Evolutionary conservation across 2,113 vertebrate species (phyloP).

Genomic region (Romanogobio albipinnatus): DNA sequence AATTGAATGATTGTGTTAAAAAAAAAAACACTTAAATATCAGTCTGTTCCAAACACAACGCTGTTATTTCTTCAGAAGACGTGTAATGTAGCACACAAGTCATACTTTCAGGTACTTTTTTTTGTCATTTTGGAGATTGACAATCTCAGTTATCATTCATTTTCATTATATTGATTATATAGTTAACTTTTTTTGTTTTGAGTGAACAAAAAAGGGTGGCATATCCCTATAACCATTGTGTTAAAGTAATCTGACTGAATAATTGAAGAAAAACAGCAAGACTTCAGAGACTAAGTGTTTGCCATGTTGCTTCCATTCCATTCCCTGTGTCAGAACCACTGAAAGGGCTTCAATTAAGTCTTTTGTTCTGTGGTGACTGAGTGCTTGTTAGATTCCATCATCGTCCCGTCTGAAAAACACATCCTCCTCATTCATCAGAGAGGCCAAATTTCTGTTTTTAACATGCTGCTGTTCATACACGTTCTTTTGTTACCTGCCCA

Average conservation of each 20-base stretch:
- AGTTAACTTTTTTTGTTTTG: background rate
- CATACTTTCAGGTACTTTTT: background rate
- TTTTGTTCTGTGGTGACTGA: slow-evolving; percentile 38
- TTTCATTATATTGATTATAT: background rate
- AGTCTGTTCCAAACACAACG: background rate
- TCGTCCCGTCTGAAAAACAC: slow-evolving; percentile 25
- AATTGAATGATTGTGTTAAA: background rate
- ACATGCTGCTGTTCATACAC: slow-evolving; percentile 29
- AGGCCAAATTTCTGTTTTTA: slow-evolving; percentile 1
- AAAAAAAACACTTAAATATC: background rate
- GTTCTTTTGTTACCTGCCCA: slow-evolving; percentile 23
- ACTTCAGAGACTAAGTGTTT: background rate
- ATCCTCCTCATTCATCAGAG: slow-evolving; percentile 12
- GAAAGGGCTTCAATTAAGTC: slow-evolving; percentile 43
- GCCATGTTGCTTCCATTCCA: slow-evolving; percentile 24
- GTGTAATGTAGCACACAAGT: background rate
- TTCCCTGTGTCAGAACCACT: slow-evolving; percentile 28
- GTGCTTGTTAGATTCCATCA: slow-evolving; percentile 44
- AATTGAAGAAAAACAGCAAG: slow-evolving; percentile 23
- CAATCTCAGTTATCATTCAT: background rate
- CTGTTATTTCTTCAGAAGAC: background rate
- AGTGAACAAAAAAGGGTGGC: background rate
- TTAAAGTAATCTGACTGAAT: background rate
- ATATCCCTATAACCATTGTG: background rate
- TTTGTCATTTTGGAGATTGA: background rate